A percentile compares a stretch with the other conserved stretches of the same genome.
These are phyloP conservation scores for Cryptomyrus ogoouensis DNA, from an alignment of 2,113 vertebrate species.

Conservation along the genomic window DNA sequence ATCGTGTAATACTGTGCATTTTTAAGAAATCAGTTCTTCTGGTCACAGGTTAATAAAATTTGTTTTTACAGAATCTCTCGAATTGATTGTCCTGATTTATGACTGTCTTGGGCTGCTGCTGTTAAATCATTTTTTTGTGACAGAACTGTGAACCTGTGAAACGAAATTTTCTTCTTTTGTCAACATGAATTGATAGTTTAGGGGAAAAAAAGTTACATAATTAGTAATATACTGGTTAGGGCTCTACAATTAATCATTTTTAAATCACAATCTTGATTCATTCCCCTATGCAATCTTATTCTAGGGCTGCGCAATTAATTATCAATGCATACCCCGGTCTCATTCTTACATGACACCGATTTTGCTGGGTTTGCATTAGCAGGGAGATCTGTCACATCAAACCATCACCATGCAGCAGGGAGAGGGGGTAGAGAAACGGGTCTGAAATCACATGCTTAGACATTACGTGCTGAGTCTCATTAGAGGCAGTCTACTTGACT, in stretches of 20 bases:
- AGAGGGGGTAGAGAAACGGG: background rate
- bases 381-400: background rate
- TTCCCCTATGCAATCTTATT: background rate
- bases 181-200: background rate
- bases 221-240: background rate
- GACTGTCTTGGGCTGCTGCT: background rate
- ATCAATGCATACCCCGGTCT: background rate
- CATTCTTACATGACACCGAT: background rate
- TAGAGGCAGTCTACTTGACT: background rate
- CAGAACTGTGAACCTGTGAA: background rate
- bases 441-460: background rate
- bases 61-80: background rate
- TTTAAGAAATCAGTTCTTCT: conserved; percentile 12
- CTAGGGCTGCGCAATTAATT: background rate
- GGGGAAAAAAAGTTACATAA: background rate
- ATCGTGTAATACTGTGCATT: conserved; percentile 56
- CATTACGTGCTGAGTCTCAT: background rate
- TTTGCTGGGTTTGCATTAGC: background rate
- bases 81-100: background rate
- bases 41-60: background rate
- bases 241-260: background rate
- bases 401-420: background rate
- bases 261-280: background rate
- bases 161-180: background rate
- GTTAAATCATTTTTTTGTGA: background rate